Conservation (phyloP, 2,797 vertebrate species). For the Poecilia velifera region DNA sequence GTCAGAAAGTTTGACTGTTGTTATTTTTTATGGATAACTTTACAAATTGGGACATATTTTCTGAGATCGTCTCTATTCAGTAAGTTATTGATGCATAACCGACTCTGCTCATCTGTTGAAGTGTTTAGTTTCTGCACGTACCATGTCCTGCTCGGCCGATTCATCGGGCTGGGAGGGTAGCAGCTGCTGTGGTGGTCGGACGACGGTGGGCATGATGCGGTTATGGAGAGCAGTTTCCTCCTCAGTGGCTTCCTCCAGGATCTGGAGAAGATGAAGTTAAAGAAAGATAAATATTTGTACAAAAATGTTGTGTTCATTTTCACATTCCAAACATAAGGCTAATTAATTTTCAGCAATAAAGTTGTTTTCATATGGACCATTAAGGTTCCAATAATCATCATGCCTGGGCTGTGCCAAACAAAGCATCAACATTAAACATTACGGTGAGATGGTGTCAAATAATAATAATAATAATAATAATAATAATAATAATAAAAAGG, state of each 20-base stretch:
- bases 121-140: slow-evolving; percentile 52
- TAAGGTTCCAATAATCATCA: background rate
- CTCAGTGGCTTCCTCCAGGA: slow-evolving; percentile 95
- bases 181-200: slow-evolving; percentile 92
- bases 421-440: no score
- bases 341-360: background rate
- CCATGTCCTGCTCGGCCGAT: slow-evolving; percentile 89
- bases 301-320: no score
- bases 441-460: no score
- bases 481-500: no score
- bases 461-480: no score
- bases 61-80: background rate
- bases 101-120: background rate
- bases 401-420: background rate
- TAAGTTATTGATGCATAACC: background rate
- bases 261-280: slow-evolving; percentile 71
- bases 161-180: slow-evolving; percentile 81
- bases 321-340: background rate
- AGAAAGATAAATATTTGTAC: background rate
- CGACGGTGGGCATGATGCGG: slow-evolving; percentile 96
- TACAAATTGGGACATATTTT: background rate
- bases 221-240: slow-evolving; percentile 97
- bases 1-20: background rate
- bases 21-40: background rate
- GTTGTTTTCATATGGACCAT: background rate